A percentile compares a stretch with the other conserved stretches of the same genome.
Evolutionary conservation across 2,113 vertebrate species (phyloP).

Genomic region (Emberiza fucata): DNA sequence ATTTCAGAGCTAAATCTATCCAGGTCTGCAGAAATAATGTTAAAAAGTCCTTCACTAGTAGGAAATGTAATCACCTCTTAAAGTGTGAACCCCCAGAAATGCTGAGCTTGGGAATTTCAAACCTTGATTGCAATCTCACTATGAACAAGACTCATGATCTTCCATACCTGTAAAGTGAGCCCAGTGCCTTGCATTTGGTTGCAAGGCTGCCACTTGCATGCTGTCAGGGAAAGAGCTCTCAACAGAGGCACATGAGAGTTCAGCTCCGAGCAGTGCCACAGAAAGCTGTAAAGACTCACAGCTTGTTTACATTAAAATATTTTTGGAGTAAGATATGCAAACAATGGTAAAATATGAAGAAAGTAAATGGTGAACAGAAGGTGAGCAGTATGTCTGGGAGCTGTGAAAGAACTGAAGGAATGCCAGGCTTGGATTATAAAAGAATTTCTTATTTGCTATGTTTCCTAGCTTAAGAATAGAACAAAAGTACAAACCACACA

Average conservation of each 20-base stretch:
- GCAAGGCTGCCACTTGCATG: not conserved
- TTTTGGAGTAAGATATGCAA: not conserved
- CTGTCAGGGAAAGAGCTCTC: not conserved
- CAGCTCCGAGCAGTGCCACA: not conserved
- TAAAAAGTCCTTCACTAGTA: not conserved
- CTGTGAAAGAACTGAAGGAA: not conserved
- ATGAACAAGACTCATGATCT: not conserved
- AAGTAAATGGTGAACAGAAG: not conserved
- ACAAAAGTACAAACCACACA: not conserved
- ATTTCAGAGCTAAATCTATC: constrained; percentile 2
- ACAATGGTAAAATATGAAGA: not conserved
- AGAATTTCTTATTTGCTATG: not conserved
- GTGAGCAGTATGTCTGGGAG: not conserved
- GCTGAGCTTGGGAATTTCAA: constrained; percentile 25
- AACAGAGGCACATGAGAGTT: not conserved
- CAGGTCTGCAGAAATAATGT: not conserved
- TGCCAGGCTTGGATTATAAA: not conserved
- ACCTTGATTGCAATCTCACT: constrained; percentile 5
- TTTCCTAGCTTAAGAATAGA: constrained; percentile 4
- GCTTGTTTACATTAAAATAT: constrained; percentile 25
- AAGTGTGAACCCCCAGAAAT: not conserved
- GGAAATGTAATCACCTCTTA: not conserved
- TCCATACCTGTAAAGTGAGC: not conserved
- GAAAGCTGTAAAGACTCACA: not conserved
- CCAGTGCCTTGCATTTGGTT: not conserved